A percentile compares a stretch with the other conserved stretches of the same genome.
Conservation (phyloP, 2,797 vertebrate species). For the Aselliscus stoliczkanus region DNA sequence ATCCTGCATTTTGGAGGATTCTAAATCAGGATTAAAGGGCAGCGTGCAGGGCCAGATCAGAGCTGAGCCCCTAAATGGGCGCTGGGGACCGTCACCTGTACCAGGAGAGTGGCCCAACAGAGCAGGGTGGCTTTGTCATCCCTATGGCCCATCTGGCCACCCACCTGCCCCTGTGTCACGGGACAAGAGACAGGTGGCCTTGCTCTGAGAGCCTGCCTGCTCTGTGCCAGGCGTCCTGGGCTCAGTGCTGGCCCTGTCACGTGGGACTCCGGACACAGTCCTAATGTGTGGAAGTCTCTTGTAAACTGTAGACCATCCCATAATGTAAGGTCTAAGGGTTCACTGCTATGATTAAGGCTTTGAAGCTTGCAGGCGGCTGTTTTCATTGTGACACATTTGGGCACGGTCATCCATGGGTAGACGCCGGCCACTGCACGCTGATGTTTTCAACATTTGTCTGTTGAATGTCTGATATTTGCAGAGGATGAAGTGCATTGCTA, state of each 20-base stretch:
- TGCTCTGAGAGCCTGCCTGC: background rate
- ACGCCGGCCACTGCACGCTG: no score
- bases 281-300: no score
- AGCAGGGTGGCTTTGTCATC: background rate
- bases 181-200: background rate
- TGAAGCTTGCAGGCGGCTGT: background rate
- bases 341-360: background rate
- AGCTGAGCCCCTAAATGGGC: background rate
- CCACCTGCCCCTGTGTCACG: conserved; percentile 9
- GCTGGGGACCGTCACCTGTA: background rate
- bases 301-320: background rate
- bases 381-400: background rate
- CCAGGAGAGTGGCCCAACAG: background rate
- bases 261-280: background rate
- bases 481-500: no score
- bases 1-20: background rate
- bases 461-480: no score
- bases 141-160: conserved; percentile 1
- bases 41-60: background rate
- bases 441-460: no score
- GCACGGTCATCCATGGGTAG: no score
- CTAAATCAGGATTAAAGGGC: conserved; percentile 64
- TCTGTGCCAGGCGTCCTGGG: background rate
- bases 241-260: background rate
- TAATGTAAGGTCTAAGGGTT: background rate